Evolutionary conservation across 2,888 invertebrate genomes (phyloP).

Genomic region (Deilephila porcellus): DNA sequence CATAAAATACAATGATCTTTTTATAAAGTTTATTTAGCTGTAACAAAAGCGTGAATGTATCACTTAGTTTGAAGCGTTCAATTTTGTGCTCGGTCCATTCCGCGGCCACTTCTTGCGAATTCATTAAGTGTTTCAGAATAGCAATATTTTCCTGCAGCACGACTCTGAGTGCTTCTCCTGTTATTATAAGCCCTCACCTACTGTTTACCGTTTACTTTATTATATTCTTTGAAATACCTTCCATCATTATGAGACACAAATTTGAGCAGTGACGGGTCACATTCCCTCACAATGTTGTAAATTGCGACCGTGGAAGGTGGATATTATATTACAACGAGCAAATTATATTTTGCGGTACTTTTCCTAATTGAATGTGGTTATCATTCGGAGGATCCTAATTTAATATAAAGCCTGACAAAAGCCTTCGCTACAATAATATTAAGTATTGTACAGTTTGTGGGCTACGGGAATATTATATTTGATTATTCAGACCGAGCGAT

Average conservation of each 20-base stretch:
- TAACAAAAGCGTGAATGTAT: neutral
- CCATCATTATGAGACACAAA: constrained; percentile 51
- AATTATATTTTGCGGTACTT: constrained; percentile 49
- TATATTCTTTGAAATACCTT: constrained; percentile 41
- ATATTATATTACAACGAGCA: constrained; percentile 48
- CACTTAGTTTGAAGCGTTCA: neutral
- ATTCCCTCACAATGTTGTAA: constrained; percentile 48
- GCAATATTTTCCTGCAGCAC: neutral
- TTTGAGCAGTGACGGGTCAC: constrained; percentile 52
- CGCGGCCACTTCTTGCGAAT: neutral
- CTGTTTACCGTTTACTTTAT: constrained; percentile 46
- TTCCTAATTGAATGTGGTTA: constrained; percentile 52
- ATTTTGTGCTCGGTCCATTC: neutral
- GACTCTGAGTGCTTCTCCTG: constrained; percentile 3
- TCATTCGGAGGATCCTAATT: constrained; percentile 45
- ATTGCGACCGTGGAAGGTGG: constrained; percentile 41
- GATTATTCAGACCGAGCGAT: constrained; percentile 40
- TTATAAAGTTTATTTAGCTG: neutral
- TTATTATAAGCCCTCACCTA: neutral
- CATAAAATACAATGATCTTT: neutral
- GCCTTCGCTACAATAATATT: constrained; percentile 37
- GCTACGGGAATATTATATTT: neutral
- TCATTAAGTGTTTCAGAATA: constrained; percentile 13
- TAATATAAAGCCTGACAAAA: constrained; percentile 44
- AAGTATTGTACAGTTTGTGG: constrained; percentile 22